Evolutionary conservation across 2,797 vertebrate species (phyloP), one percentile per base, ranked within the genome.

Genomic region (Gobionotothen gibberifrons): DNA sequence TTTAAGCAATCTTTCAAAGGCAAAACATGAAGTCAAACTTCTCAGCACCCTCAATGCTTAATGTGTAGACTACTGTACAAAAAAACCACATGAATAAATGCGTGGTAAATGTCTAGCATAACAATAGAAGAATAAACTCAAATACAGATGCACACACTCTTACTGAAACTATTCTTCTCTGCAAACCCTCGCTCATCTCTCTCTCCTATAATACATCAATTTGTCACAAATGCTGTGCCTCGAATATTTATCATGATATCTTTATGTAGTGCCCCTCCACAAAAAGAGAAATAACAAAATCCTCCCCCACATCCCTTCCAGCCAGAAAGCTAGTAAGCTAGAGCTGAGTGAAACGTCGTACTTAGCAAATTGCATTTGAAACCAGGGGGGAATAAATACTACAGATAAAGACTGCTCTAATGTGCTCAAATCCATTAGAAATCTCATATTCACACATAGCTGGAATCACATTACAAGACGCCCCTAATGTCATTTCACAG

Each of bases 391-490:
- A 93, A 95, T 94, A 95, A 95, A 95, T 93, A 95, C 89, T 89
- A 87, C 87, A 90, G 92, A 94, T 95, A 93, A 93, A 95, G 93
- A 93, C 92, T 88, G 86, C 88, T 92, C 89, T 94, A 94, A 94
- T 95, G 92, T 92, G 90, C 91, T 93, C 83, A 83, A 91, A 95
- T 94, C 94, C 94, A 95, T 95, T 94, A 94, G 92, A 94, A 93
- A 95, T 94, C 93, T 95, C 94, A 95, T 95, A 94, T 94, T 95
- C 93, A 91, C 93, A 94, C 93, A 92, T 92, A 76, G 83, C 81
- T 84, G 87, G 93, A 95, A 95, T 94, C 90, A 78, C 93, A 95
- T 95, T 95, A 95, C 93, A 92, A 90, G 91, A 91, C 72, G 67
- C 81, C 85, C 87, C 87, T 95, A 94, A 95, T 94, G 93, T 94